A percentile compares a stretch with the other conserved stretches of the same genome.
phyloP scores from a whole-genome alignment of 2,888 invertebrate species.

The Phengaris alcon region DNA sequence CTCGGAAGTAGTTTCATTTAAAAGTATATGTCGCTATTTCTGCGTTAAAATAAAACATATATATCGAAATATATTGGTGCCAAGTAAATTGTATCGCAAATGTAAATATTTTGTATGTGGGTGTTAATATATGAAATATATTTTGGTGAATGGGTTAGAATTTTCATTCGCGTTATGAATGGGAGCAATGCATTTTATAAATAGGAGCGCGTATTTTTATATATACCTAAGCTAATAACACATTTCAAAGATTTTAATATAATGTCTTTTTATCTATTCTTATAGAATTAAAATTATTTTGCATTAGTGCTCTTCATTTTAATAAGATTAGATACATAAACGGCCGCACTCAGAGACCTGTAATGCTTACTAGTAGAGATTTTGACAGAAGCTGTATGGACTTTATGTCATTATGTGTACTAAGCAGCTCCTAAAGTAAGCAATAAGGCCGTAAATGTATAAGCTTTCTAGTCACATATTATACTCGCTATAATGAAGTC shows the following conservation, averaged over 20 bases:
- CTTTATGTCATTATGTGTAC: no score
- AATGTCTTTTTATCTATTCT: not conserved
- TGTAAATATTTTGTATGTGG: conserved; percentile 25
- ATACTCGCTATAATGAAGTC: conserved; percentile 28
- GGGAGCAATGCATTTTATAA: conserved; percentile 65
- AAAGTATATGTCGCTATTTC: not conserved
- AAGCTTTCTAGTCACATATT: conserved; percentile 51
- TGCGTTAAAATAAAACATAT: conserved; percentile 18
- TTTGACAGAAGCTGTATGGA: no score
- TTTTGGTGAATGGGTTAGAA: conserved; percentile 40
- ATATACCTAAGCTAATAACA: conserved; percentile 20
- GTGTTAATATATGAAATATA: conserved; percentile 42
- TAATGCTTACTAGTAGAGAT: no score
- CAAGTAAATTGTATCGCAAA: conserved; percentile 47
- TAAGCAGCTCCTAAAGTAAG: no score
- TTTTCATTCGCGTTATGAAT: conserved; percentile 49
- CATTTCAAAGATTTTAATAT: conserved; percentile 6
- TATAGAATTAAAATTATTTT: not conserved
- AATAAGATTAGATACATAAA: conserved; percentile 21
- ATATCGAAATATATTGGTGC: conserved; percentile 52
- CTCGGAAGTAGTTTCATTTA: not conserved
- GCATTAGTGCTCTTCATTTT: not conserved
- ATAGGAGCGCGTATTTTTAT: conserved; percentile 31
- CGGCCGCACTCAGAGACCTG: no score
- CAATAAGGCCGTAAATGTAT: not conserved